Evolutionary conservation across 2,888 invertebrate genomes (phyloP), one percentile per base, ranked within the genome.

Genomic region (Pharmacophagus antenor): DNA sequence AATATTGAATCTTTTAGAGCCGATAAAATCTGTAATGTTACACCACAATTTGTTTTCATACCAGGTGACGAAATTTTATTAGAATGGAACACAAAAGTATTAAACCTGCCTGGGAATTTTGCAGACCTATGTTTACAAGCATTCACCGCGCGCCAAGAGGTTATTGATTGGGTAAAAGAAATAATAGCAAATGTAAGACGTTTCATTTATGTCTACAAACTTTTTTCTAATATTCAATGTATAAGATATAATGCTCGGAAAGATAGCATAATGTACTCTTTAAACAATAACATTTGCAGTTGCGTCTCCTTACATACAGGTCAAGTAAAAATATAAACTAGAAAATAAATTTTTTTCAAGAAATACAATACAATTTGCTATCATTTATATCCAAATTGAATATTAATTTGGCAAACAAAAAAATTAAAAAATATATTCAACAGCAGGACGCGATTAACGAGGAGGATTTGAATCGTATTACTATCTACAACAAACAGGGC

Each of bases 91-190:
- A 63, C 69, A 21, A 84, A 82, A 66, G 74, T 84, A 20, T 57
- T 72, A 23, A 78, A 75, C 50, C 72, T 89, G 20, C 88, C 89
- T 5, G 66, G 70, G n/a, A 72, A 70, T 57, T 88, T 89, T 72
- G 82, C 86, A 8, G 81, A 88, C 62, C 68, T 90, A 49, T 90
- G 89, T 62, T 70, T 89, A 37, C 83, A 85, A 67, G 85, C 88
- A 60, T 84, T 88, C 64, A 75, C 82, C 1, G 76, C 82, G 6
- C 82, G 89, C 1, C 88, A 89, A 70, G 88, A 90, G 70, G 71
- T 90, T 12, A 84, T 89, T 61, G 88, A 89, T 63, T 89, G 89
- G 89, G 71, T 86, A 18, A 87, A 89, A 61, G 80, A 82, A 56
- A 71, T 85, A 25, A 67, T 85, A 27, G 77, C 77, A 64, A 72